phyloP scores from a whole-genome alignment of 2,113 vertebrate genomes.

The Octodon degus region DNA sequence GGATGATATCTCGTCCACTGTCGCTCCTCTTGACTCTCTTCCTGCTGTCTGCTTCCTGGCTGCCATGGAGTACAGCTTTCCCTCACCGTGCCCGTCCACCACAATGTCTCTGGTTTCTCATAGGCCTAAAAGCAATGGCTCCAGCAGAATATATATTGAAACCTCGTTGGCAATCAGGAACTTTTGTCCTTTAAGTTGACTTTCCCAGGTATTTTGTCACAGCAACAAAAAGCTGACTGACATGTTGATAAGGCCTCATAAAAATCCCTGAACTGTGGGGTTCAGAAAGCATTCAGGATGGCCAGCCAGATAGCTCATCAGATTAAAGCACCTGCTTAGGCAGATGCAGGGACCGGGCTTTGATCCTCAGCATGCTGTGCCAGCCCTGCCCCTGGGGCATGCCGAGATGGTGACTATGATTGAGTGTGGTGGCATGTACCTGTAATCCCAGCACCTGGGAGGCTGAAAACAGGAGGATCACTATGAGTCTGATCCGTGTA shows the following conservation, averaged over 20 bases:
- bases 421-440: no score
- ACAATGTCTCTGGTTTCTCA: neutral
- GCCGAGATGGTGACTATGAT: no score
- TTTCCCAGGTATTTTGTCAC: neutral
- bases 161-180: neutral
- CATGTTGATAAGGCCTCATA: neutral
- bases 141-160: neutral
- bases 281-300: neutral
- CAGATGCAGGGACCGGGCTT: no score
- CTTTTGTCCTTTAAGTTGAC: neutral
- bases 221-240: neutral
- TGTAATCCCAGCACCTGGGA: no score
- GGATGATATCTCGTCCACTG: neutral
- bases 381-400: no score
- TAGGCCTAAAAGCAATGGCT: neutral
- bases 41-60: neutral
- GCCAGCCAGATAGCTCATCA: no score
- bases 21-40: neutral
- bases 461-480: no score
- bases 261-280: neutral
- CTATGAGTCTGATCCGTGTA: no score
- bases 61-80: neutral
- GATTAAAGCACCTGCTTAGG: no score
- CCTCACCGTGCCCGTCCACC: neutral
- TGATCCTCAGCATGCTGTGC: no score